Evolutionary conservation across 1,140 invertebrate genomes (phyloP).

Genomic region (Heliconius eleuchia): DNA sequence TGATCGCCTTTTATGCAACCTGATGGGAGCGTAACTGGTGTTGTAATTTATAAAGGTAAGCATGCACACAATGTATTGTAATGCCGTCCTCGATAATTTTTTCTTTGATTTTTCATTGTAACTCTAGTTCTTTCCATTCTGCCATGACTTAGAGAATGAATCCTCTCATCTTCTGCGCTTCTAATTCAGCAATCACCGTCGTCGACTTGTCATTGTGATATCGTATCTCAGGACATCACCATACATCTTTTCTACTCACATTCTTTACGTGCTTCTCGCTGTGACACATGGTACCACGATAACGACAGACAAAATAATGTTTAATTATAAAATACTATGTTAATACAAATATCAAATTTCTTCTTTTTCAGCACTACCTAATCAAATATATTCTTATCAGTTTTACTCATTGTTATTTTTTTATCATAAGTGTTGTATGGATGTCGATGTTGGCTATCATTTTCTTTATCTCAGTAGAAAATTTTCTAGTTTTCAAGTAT

Average conservation of each 20-base stretch:
- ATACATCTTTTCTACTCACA: slow-evolving; percentile 43
- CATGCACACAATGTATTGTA: slow-evolving; percentile 76
- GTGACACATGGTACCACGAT: slow-evolving; percentile 43
- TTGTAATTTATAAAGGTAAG: slow-evolving; percentile 81
- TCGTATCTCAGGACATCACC: slow-evolving; percentile 26
- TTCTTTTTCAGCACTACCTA: slow-evolving; percentile 1
- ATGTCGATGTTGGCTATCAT: slow-evolving; percentile 1
- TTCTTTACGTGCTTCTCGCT: slow-evolving; percentile 51
- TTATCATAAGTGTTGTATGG: neutral
- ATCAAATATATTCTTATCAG: neutral
- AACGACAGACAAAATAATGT: slow-evolving; percentile 35
- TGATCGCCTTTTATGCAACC: slow-evolving; percentile 81
- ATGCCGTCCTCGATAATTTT: slow-evolving; percentile 46
- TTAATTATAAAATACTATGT: neutral
- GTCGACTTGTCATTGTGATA: slow-evolving; percentile 37
- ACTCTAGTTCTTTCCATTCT: slow-evolving; percentile 42
- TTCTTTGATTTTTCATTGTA: slow-evolving; percentile 37
- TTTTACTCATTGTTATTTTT: neutral
- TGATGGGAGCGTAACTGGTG: slow-evolving; percentile 79
- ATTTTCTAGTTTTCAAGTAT: neutral
- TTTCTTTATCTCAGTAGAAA: slow-evolving; percentile 9
- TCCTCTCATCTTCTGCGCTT: slow-evolving; percentile 38
- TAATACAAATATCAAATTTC: neutral
- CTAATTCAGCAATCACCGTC: slow-evolving; percentile 35
- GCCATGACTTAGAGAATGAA: slow-evolving; percentile 45